phyloP scores from a whole-genome alignment of 2,888 invertebrate genomes.

The Fragum whitleyi region DNA sequence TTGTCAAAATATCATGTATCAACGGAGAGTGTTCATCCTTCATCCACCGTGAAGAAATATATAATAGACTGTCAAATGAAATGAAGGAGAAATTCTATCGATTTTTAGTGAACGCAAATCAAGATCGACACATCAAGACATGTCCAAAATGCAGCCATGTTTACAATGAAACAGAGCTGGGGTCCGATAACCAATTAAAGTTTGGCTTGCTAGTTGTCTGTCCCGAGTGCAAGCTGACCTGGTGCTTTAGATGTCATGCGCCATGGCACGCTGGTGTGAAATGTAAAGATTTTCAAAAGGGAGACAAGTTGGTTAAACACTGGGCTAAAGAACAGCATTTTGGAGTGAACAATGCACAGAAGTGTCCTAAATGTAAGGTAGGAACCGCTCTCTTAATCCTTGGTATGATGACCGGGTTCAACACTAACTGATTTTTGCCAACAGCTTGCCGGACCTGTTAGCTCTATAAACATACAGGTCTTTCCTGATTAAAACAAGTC shows the following conservation, averaged over 20 bases:
- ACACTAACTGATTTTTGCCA: no score
- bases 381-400: no score
- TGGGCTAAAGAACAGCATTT: constrained; percentile 84
- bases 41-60: constrained; percentile 83
- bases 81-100: constrained; percentile 82
- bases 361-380: constrained; percentile 86
- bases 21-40: constrained; percentile 77
- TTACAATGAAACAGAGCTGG: constrained; percentile 40
- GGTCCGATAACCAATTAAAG: constrained; percentile 39
- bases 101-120: constrained; percentile 83
- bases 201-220: constrained; percentile 79
- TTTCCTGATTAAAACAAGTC: no score
- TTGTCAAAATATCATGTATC: constrained; percentile 83
- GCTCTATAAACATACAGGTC: no score
- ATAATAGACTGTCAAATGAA: constrained; percentile 75
- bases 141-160: constrained; percentile 84
- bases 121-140: constrained; percentile 83
- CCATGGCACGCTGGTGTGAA: constrained; percentile 84
- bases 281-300: constrained; percentile 84
- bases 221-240: constrained; percentile 81
- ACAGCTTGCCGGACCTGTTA: no score
- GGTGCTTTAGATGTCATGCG: constrained; percentile 86
- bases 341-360: constrained; percentile 85
- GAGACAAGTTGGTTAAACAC: constrained; percentile 83
- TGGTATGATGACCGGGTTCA: no score